Conservation (phyloP, 2,113 vertebrate genomes). For the Platichthys stellatus region DNA sequence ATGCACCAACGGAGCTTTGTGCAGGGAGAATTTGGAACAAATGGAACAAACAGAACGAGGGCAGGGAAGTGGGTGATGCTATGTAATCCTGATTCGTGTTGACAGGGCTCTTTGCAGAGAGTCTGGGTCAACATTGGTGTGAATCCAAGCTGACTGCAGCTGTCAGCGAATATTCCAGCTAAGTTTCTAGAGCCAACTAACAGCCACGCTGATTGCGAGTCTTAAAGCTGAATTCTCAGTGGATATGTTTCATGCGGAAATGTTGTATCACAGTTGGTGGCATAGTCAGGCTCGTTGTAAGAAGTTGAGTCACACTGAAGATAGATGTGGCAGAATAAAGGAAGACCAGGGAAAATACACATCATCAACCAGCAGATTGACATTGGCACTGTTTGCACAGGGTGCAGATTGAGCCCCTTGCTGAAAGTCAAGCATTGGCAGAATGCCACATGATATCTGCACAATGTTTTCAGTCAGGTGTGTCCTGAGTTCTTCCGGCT, state of each 20-base stretch:
- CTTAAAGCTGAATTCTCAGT: too few species aligned
- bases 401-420: too few species aligned
- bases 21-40: neutral
- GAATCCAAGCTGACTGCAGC: constrained; percentile 1
- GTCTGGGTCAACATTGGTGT: neutral
- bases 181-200: neutral
- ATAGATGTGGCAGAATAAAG: too few species aligned
- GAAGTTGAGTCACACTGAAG: too few species aligned
- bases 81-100: neutral
- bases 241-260: too few species aligned
- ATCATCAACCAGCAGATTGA: too few species aligned
- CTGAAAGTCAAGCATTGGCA: neutral
- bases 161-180: neutral
- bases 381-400: too few species aligned
- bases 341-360: too few species aligned
- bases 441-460: neutral
- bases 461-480: neutral
- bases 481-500: too few species aligned
- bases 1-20: neutral
- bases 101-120: neutral
- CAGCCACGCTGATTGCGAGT: neutral
- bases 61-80: neutral
- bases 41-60: neutral
- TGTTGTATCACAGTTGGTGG: too few species aligned
- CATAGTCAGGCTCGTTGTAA: too few species aligned